A percentile compares a stretch with the other conserved stretches of the same genome.
Evolutionary conservation across 2,113 vertebrate genomes (phyloP).

Genomic region (Noturus placidus): DNA sequence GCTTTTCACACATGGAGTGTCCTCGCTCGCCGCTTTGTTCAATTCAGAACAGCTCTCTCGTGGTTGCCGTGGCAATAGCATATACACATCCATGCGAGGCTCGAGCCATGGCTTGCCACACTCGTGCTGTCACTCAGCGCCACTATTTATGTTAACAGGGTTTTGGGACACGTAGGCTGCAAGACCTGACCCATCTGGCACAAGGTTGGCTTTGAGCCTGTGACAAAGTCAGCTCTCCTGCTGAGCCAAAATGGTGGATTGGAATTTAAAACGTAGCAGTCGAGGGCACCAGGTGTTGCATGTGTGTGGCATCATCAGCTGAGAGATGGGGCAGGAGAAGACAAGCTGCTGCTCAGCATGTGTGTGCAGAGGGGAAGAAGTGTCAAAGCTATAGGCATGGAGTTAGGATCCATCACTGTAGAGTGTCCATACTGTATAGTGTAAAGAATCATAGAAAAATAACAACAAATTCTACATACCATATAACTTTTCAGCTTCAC

Average conservation of each 20-base stretch:
- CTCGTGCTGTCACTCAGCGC: slow-evolving; percentile 18
- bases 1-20: slow-evolving; percentile 47
- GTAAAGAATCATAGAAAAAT: neutral
- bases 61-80: slow-evolving; percentile 50
- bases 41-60: slow-evolving; percentile 24
- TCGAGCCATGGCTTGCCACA: slow-evolving; percentile 16
- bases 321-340: slow-evolving; percentile 40
- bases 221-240: neutral
- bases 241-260: slow-evolving; percentile 64
- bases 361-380: slow-evolving; percentile 2
- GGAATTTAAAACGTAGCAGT: slow-evolving; percentile 44
- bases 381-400: slow-evolving; percentile 28
- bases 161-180: slow-evolving; percentile 55
- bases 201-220: slow-evolving; percentile 70
- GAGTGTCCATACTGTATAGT: neutral
- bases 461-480: neutral
- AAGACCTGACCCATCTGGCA: slow-evolving; percentile 73
- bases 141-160: slow-evolving; percentile 53
- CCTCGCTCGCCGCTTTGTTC: slow-evolving; percentile 37
- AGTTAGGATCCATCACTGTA: neutral
- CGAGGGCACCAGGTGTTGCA: slow-evolving; percentile 49
- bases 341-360: slow-evolving; percentile 43
- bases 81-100: slow-evolving; percentile 36
- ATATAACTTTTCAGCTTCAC: neutral
- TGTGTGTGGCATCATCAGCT: slow-evolving; percentile 55